Percentiles rank a stretch among this genome's conserved stretches.
phyloP scores from a whole-genome alignment of 1,140 invertebrate species.

The Hestina assimilis region DNA sequence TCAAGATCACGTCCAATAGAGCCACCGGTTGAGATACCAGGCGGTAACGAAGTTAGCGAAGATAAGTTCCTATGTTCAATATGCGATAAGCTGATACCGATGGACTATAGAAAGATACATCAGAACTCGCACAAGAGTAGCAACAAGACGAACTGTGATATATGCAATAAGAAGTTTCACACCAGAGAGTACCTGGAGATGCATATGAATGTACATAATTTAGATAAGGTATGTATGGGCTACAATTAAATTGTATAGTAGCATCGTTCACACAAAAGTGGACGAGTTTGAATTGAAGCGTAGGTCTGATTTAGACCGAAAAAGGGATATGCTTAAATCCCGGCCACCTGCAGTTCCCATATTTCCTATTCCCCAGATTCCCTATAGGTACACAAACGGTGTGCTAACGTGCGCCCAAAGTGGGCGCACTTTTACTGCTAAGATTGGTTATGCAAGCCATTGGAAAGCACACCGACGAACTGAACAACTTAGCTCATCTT shows the following conservation, averaged over 20 bases:
- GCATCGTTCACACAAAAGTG: too few relatives aligned
- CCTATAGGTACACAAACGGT: too few relatives aligned
- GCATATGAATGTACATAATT: slow-evolving; percentile 84
- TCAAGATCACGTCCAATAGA: slow-evolving; percentile 57
- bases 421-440: too few relatives aligned
- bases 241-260: background rate
- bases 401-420: too few relatives aligned
- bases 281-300: too few relatives aligned
- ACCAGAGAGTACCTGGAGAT: slow-evolving; percentile 82
- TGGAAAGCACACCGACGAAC: too few relatives aligned
- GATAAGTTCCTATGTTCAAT: slow-evolving; percentile 71
- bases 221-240: slow-evolving; percentile 69
- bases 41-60: slow-evolving; percentile 33
- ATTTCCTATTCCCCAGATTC: too few relatives aligned
- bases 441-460: too few relatives aligned
- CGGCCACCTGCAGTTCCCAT: too few relatives aligned
- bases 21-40: slow-evolving; percentile 47
- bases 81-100: slow-evolving; percentile 80
- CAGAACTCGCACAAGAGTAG: slow-evolving; percentile 80
- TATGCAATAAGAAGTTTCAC: slow-evolving; percentile 84
- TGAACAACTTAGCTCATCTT: too few relatives aligned
- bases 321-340: too few relatives aligned
- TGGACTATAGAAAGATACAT: slow-evolving; percentile 81
- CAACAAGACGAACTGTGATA: slow-evolving; percentile 79
- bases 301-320: too few relatives aligned